Evolutionary conservation across 2,113 vertebrate genomes (phyloP).

Genomic region (Aix galericulata): DNA sequence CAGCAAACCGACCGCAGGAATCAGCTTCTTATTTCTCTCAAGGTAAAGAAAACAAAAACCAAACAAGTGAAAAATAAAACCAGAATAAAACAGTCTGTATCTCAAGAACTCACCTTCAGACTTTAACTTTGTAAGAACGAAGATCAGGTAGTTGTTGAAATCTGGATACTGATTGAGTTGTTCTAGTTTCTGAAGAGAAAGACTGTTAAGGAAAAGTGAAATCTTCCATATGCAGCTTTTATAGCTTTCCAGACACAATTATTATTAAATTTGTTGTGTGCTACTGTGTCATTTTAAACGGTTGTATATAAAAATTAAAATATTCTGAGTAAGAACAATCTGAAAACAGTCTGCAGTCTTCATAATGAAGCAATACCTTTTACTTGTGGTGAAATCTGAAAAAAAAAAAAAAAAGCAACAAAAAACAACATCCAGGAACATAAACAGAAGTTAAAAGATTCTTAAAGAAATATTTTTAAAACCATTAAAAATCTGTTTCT

Average conservation of each 20-base stretch:
- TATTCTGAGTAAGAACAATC: neutral
- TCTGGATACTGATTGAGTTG: slow-evolving; percentile 98
- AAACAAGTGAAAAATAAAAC: neutral
- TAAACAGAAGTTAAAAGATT: neutral
- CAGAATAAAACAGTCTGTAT: neutral
- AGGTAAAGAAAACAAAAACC: neutral
- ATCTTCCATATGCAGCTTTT: neutral
- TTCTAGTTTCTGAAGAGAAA: slow-evolving; percentile 91
- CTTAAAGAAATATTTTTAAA: neutral
- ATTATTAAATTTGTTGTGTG: neutral
- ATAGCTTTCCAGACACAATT: neutral
- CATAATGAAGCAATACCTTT: neutral
- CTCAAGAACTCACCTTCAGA: slow-evolving; percentile 90
- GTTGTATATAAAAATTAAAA: neutral
- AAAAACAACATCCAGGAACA: neutral
- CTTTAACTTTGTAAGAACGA: slow-evolving; percentile 96
- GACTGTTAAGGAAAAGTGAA: slow-evolving; percentile 81
- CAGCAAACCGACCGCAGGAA: neutral
- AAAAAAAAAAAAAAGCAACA: neutral
- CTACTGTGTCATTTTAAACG: neutral
- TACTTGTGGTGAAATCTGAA: neutral
- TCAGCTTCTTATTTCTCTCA: neutral
- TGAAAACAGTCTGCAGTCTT: neutral
- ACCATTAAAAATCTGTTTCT: neutral
- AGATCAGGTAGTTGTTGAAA: slow-evolving; percentile 99